A percentile compares a stretch with the other conserved stretches of the same genome.
Evolutionary conservation across 2,797 vertebrate species (phyloP).

Genomic region (Tauraco hartlaubi): DNA sequence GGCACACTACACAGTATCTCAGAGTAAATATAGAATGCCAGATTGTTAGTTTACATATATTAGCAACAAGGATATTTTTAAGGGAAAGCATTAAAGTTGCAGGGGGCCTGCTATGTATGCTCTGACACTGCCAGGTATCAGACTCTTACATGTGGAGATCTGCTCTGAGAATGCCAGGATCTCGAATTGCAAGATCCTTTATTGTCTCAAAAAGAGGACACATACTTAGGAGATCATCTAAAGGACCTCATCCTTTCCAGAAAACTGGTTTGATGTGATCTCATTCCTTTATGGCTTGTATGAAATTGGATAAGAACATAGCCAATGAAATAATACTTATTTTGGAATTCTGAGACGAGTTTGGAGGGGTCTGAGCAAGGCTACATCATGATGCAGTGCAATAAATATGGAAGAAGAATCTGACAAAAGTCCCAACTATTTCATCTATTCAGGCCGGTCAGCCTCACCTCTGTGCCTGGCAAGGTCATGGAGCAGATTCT

Average conservation of each 20-base stretch:
- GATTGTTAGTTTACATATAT: background rate
- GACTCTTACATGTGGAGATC: background rate
- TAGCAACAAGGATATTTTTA: background rate
- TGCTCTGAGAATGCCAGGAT: background rate
- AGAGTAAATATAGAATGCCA: background rate
- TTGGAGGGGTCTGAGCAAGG: background rate
- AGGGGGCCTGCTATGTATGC: background rate
- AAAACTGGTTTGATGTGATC: background rate
- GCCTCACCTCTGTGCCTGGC: too few species aligned
- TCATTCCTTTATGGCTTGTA: background rate
- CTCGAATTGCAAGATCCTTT: background rate
- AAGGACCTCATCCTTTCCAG: background rate
- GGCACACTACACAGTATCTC: background rate
- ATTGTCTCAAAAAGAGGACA: background rate
- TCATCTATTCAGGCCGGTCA: too few species aligned
- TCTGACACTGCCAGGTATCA: background rate
- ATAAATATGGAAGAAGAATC: background rate
- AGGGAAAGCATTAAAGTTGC: background rate
- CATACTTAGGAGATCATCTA: background rate
- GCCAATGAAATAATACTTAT: background rate
- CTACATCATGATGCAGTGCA: background rate
- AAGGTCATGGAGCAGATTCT: too few species aligned
- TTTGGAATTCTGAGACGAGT: background rate
- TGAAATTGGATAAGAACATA: background rate
- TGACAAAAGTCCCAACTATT: background rate